Percentiles rank a stretch among this genome's conserved stretches.
Evolutionary conservation across 2,113 vertebrate genomes (phyloP).

Genomic region (Cyprinodon brontotheroides): DNA sequence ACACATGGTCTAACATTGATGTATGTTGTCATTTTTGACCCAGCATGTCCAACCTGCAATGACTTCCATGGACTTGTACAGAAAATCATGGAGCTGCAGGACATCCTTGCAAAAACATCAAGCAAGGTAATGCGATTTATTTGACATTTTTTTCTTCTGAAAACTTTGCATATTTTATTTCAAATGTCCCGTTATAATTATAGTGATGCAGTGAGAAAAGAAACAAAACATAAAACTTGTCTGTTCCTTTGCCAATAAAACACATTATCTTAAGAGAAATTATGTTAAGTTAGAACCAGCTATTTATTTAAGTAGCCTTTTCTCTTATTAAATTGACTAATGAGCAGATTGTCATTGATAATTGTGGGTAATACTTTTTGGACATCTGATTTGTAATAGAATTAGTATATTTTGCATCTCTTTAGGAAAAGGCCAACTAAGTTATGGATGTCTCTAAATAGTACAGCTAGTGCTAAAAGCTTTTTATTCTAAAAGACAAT

Average conservation of each 20-base stretch:
- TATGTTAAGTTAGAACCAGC: neutral
- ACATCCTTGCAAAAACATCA: slow-evolving; percentile 96
- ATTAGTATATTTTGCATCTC: neutral
- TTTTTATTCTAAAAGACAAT: neutral
- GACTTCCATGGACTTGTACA: slow-evolving; percentile 98
- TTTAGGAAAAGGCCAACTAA: neutral
- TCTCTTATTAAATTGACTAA: slow-evolving; percentile 7
- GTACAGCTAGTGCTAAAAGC: neutral
- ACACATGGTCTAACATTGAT: neutral
- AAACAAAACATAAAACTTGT: slow-evolving; percentile 4
- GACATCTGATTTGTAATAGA: neutral
- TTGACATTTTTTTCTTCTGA: neutral
- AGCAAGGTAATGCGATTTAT: slow-evolving; percentile 86
- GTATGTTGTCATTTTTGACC: slow-evolving; percentile 47
- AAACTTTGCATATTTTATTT: neutral
- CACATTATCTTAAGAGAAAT: slow-evolving; percentile 19
- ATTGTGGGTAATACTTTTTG: neutral
- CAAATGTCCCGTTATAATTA: neutral
- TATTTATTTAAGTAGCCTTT: slow-evolving; percentile 22
- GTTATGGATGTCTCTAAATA: neutral
- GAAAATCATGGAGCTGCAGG: slow-evolving; percentile 99
- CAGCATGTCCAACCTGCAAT: slow-evolving; percentile 97
- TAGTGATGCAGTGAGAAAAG: neutral
- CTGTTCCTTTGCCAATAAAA: slow-evolving; percentile 13
- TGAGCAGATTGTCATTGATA: neutral